phyloP scores from a whole-genome alignment of 1,140 invertebrate genomes.

The Pseudomyrmex flavicornis region DNA sequence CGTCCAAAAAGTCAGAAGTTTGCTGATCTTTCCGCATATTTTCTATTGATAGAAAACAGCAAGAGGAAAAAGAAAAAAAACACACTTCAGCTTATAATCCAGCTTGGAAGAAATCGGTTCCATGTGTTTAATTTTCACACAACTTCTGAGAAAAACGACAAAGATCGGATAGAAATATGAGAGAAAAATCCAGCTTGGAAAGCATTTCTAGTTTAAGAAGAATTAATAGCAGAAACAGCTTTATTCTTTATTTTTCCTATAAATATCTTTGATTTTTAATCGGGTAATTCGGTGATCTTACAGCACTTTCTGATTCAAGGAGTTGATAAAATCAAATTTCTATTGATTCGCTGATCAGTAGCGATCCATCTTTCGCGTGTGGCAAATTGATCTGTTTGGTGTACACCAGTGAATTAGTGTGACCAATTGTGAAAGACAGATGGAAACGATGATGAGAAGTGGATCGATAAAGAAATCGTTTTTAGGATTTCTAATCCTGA shows the following conservation, averaged over 20 bases:
- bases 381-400: background rate
- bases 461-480: slow-evolving; percentile 11
- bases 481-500: slow-evolving; percentile 56
- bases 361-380: background rate
- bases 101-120: background rate
- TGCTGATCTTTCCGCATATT: background rate
- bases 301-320: background rate
- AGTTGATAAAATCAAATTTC: background rate
- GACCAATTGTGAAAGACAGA: background rate
- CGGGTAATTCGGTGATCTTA: background rate
- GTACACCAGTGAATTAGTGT: background rate
- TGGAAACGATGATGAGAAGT: slow-evolving; percentile 48
- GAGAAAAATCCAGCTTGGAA: background rate
- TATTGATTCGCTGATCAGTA: background rate
- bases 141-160: background rate
- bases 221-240: background rate
- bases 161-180: slow-evolving; percentile 3
- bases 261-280: background rate
- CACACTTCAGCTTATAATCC: background rate
- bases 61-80: background rate
- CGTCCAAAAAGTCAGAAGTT: background rate
- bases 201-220: background rate
- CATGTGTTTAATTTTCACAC: no score
- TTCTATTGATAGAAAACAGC: background rate
- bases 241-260: background rate